A percentile compares a stretch with the other conserved stretches of the same genome.
These are phyloP conservation scores for Eumacrocentrus americanus DNA, from an alignment of 2,888 invertebrate species.

Conservation along the genomic window DNA sequence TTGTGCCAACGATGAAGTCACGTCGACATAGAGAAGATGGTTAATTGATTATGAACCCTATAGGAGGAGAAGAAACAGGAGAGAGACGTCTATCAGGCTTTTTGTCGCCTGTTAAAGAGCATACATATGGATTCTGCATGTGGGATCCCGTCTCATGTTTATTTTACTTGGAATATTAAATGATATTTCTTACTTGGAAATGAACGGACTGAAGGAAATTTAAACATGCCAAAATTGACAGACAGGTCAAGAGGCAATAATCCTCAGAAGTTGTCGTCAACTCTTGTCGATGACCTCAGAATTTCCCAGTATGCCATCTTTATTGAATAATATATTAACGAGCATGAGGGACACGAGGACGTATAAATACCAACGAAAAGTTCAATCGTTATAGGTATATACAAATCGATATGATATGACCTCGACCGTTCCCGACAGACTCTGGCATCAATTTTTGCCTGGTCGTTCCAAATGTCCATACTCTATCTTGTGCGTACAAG, in stretches of 20 bases:
- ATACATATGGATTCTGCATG: background rate
- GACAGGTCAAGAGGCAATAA: background rate
- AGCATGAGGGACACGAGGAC: background rate
- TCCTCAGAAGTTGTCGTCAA: background rate
- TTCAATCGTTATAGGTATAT: too few relatives aligned
- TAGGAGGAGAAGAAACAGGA: background rate
- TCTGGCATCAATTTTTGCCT: background rate
- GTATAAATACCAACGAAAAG: background rate
- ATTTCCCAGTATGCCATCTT: background rate
- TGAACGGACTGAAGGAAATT: background rate
- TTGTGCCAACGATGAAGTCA: background rate
- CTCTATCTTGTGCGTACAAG: too few relatives aligned
- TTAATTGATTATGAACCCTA: background rate
- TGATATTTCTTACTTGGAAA: background rate
- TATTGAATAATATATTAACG: background rate
- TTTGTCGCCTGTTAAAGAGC: background rate
- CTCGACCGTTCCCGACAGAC: background rate
- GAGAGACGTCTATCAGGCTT: background rate
- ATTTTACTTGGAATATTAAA: background rate
- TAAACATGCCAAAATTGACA: constrained; percentile 1
- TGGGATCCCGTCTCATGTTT: background rate
- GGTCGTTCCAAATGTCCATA: background rate
- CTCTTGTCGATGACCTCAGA: constrained; percentile 9
- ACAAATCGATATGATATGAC: too few relatives aligned
- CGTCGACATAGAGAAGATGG: background rate